Evolutionary conservation across 1,140 invertebrate species (phyloP).

Genomic region (Forficula auricularia): DNA sequence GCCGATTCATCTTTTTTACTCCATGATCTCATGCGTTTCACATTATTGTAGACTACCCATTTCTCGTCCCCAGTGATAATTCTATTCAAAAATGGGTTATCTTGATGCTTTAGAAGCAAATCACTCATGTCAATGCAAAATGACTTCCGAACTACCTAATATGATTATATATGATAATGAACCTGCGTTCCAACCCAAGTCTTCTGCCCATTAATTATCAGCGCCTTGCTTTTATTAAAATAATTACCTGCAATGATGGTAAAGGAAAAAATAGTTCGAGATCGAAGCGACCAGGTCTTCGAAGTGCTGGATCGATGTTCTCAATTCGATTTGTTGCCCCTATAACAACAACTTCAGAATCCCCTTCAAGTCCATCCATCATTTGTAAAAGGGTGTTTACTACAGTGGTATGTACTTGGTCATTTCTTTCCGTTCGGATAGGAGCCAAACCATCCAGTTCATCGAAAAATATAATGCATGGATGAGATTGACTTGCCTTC

Average conservation of each 20-base stretch:
- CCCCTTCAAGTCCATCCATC: slow-evolving; percentile 51
- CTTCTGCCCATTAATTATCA: too few species aligned
- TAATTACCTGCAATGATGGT: slow-evolving; percentile 24
- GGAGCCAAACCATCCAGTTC: slow-evolving; percentile 58
- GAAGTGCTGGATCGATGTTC: slow-evolving; percentile 50
- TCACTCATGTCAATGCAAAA: too few species aligned
- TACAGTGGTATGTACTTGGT: slow-evolving; percentile 43
- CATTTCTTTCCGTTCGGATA: slow-evolving; percentile 38
- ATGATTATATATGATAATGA: not conserved
- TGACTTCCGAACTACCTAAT: too few species aligned
- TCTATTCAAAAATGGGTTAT: too few species aligned
- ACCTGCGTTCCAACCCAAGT: not conserved
- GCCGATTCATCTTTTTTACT: too few species aligned
- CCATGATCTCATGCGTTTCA: too few species aligned
- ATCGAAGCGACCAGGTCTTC: slow-evolving; percentile 52
- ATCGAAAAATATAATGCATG: slow-evolving; percentile 59
- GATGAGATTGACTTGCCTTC: slow-evolving; percentile 23
- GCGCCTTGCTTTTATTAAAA: too few species aligned
- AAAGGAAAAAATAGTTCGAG: slow-evolving; percentile 29
- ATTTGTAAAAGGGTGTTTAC: slow-evolving; percentile 43
- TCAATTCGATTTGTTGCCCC: slow-evolving; percentile 58
- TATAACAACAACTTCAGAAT: slow-evolving; percentile 48
- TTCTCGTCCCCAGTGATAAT: too few species aligned
- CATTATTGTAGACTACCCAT: too few species aligned
- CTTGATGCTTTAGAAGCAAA: too few species aligned